Evolutionary conservation across 1,140 invertebrate species (phyloP).

Genomic region (Hormaphis cornu): DNA sequence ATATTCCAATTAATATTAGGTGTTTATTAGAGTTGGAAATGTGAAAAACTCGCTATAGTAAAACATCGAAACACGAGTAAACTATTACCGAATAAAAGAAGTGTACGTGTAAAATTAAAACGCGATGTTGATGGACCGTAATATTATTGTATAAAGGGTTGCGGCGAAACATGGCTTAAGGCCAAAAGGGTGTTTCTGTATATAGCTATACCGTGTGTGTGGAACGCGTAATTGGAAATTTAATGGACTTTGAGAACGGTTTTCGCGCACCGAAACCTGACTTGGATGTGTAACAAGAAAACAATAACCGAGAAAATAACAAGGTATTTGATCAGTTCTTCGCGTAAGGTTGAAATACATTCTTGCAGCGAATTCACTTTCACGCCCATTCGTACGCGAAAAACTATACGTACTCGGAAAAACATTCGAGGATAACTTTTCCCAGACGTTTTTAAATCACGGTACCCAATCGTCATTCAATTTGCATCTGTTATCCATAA

Average conservation of each 20-base stretch:
- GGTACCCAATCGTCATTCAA: too few species aligned
- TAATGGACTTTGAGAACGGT: slow-evolving; percentile 23
- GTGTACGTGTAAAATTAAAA: not conserved
- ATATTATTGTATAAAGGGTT: slow-evolving; percentile 8
- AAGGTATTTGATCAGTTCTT: slow-evolving; percentile 13
- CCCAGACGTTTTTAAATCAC: too few species aligned
- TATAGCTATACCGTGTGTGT: not conserved
- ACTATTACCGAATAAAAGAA: too few species aligned
- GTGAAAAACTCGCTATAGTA: not conserved
- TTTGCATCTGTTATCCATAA: too few species aligned
- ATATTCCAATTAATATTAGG: too few species aligned
- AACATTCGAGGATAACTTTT: too few species aligned
- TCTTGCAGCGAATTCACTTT: not conserved
- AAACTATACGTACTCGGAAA: too few species aligned
- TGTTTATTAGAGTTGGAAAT: not conserved
- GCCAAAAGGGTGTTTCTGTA: slow-evolving; percentile 23
- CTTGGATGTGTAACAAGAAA: slow-evolving; percentile 24
- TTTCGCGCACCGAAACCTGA: slow-evolving; percentile 22
- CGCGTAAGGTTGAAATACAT: not conserved
- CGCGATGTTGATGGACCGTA: not conserved
- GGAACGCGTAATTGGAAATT: slow-evolving; percentile 26
- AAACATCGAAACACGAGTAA: too few species aligned
- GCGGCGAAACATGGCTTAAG: not conserved
- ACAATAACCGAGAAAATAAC: slow-evolving; percentile 13
- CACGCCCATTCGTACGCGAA: too few species aligned